phyloP scores from a whole-genome alignment of 2,113 vertebrate genomes.

The Brienomyrus brachyistius region DNA sequence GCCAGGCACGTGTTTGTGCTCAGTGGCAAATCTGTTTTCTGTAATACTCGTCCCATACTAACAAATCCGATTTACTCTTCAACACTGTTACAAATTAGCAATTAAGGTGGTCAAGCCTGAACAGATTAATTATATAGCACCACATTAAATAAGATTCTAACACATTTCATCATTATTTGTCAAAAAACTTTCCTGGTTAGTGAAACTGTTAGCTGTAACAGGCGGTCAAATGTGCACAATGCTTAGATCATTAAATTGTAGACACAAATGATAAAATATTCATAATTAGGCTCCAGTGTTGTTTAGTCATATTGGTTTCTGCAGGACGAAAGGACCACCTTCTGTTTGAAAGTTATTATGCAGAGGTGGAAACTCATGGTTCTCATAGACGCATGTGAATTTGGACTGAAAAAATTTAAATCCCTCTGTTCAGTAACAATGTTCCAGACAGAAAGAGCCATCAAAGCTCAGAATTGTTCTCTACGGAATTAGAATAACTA shows the following conservation, averaged over 20 bases:
- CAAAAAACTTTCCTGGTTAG: not conserved
- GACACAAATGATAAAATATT: not conserved
- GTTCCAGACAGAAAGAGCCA: not conserved
- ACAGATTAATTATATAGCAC: not conserved
- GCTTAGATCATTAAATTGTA: not conserved
- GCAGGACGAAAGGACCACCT: not conserved
- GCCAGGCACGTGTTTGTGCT: not conserved
- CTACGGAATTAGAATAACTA: not conserved
- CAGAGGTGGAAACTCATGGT: not conserved
- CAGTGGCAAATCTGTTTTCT: not conserved
- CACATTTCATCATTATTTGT: conserved; percentile 3
- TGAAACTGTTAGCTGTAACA: not conserved
- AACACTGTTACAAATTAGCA: not conserved
- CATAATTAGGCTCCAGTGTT: not conserved
- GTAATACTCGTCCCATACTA: not conserved
- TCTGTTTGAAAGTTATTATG: not conserved
- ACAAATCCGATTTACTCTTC: not conserved
- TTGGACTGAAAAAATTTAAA: not conserved
- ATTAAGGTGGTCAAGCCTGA: not conserved
- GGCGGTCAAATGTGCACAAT: not conserved
- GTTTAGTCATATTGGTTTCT: not conserved
- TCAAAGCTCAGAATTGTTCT: not conserved
- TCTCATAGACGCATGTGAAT: not conserved
- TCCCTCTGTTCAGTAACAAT: not conserved
- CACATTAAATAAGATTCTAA: not conserved